Evolutionary conservation across 2,797 vertebrate species (phyloP).

Genomic region (Danio choprae): DNA sequence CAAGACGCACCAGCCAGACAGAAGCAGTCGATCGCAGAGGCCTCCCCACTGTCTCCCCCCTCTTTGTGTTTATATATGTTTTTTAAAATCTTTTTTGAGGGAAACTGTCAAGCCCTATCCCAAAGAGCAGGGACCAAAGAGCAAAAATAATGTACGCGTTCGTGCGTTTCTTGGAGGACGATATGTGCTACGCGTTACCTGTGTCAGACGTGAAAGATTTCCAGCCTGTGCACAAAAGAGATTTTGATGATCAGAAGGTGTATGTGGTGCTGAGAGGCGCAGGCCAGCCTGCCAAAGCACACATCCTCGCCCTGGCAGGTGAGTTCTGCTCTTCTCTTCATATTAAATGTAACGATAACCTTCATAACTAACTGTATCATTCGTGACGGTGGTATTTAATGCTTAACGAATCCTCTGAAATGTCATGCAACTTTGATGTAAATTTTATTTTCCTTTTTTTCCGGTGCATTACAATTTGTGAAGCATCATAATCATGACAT

Average conservation of each 20-base stretch:
- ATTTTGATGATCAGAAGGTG: slow-evolving; percentile 98
- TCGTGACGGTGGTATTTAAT: not conserved
- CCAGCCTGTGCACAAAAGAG: slow-evolving; percentile 91
- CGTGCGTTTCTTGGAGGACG: slow-evolving; percentile 96
- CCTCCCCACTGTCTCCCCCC: slow-evolving; percentile 66
- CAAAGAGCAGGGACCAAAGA: slow-evolving; percentile 64
- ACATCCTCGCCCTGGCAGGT: slow-evolving; percentile 98
- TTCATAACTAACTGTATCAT: not conserved
- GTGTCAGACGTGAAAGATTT: slow-evolving; percentile 92
- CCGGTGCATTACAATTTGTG: not conserved
- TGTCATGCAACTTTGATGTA: slow-evolving; percentile 2
- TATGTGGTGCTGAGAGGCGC: slow-evolving; percentile 91
- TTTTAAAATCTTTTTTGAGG: slow-evolving; percentile 75
- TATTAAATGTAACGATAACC: not conserved
- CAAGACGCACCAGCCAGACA: slow-evolving; percentile 82
- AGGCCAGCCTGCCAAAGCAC: slow-evolving; percentile 91
- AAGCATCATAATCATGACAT: not conserved
- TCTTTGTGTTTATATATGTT: slow-evolving; percentile 68
- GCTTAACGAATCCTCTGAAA: not conserved
- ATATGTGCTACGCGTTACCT: slow-evolving; percentile 94
- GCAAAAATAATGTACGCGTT: slow-evolving; percentile 92
- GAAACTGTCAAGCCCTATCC: slow-evolving; percentile 75
- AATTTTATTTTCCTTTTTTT: not conserved
- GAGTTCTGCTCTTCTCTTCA: slow-evolving; percentile 68
- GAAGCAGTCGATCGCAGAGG: slow-evolving; percentile 89